phyloP scores from a whole-genome alignment of 1,140 invertebrate genomes.

The Dreissena rostriformis region DNA sequence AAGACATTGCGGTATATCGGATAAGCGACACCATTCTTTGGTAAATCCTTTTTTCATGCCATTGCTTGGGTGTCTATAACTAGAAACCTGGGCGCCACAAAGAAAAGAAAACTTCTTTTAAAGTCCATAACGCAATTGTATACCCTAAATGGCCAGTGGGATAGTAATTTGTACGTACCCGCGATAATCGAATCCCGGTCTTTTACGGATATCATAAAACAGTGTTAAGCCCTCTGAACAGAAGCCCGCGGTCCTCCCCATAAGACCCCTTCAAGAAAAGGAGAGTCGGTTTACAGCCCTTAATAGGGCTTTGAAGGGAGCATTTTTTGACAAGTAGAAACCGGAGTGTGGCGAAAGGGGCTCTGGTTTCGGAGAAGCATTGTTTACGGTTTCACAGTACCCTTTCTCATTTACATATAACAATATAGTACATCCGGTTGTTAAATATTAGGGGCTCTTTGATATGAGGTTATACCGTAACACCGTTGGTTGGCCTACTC shows the following conservation, averaged over 20 bases:
- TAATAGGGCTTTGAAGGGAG: conserved; percentile 32
- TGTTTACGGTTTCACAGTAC: conserved; percentile 36
- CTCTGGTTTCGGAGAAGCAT: conserved; percentile 44
- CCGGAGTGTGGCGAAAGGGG: conserved; percentile 26
- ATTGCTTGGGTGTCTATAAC: too few species aligned
- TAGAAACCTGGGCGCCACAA: too few species aligned
- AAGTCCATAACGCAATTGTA: conserved; percentile 6
- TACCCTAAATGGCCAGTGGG: conserved; percentile 41
- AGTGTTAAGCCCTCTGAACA: conserved; percentile 28
- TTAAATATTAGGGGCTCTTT: conserved; percentile 33
- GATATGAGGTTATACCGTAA: conserved; percentile 14
- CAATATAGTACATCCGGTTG: conserved; percentile 51
- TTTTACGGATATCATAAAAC: conserved; percentile 46
- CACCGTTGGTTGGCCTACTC: not conserved
- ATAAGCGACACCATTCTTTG: too few species aligned
- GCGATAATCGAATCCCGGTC: not conserved
- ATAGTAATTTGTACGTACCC: conserved; percentile 37
- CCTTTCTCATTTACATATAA: conserved; percentile 57
- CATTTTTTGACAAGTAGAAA: conserved; percentile 47
- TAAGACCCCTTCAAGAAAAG: conserved; percentile 39
- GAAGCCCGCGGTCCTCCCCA: conserved; percentile 22
- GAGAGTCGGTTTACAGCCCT: conserved; percentile 49
- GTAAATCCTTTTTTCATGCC: too few species aligned
- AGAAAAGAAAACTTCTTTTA: too few species aligned
- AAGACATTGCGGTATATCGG: too few species aligned